Evolutionary conservation across 2,113 vertebrate species (phyloP).

Genomic region (Apodemus speciosus): DNA sequence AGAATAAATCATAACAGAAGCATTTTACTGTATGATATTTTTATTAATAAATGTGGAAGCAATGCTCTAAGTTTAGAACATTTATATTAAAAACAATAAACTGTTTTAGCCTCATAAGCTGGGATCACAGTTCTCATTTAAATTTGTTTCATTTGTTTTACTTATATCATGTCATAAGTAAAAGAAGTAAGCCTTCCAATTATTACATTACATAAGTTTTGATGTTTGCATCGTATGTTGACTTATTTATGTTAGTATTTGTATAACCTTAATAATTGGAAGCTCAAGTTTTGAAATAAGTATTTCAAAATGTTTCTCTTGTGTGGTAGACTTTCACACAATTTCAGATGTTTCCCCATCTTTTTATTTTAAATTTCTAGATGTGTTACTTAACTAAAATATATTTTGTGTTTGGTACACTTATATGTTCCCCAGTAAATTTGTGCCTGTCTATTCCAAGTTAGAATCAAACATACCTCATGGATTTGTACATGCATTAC

Average conservation of each 20-base stretch:
- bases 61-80: constrained; percentile 55
- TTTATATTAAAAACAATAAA: not conserved
- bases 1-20: constrained; percentile 40
- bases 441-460: constrained; percentile 40
- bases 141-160: constrained; percentile 70
- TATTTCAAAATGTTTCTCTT: constrained; percentile 66
- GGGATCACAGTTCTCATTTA: constrained; percentile 59
- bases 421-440: constrained; percentile 56
- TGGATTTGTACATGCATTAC: constrained; percentile 34
- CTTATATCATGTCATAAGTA: constrained; percentile 62
- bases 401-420: constrained; percentile 57
- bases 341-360: not conserved
- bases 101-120: constrained; percentile 35
- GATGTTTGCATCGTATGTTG: constrained; percentile 55
- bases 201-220: constrained; percentile 67
- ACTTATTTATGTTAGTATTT: constrained; percentile 52
- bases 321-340: constrained; percentile 23
- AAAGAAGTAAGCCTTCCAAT: constrained; percentile 59
- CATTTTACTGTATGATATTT: constrained; percentile 52
- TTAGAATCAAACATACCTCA: not conserved
- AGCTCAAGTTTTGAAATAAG: constrained; percentile 58
- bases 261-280: constrained; percentile 75
- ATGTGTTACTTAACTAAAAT: constrained; percentile 62
- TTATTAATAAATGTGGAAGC: constrained; percentile 12
- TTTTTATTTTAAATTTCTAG: constrained; percentile 53